A percentile compares a stretch with the other conserved stretches of the same genome.
Conservation (phyloP, 2,113 vertebrate species). For the Gobius niger region DNA sequence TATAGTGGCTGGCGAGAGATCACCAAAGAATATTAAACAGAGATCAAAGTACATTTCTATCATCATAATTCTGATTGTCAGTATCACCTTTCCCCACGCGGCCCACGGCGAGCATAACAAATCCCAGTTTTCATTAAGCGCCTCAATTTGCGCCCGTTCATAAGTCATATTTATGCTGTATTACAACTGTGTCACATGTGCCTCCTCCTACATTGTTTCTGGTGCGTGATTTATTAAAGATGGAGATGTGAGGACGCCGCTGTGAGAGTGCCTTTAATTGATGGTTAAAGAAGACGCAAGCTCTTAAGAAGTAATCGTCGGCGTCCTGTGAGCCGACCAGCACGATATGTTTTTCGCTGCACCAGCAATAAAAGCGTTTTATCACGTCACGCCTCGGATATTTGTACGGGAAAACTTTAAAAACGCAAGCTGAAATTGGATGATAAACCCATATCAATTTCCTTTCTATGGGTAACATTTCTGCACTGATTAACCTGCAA, state of each 20-base stretch:
- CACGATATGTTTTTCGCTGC: constrained; percentile 40
- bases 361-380: constrained; percentile 30
- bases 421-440: constrained; percentile 67
- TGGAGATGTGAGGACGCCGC: constrained; percentile 82
- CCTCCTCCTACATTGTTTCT: constrained; percentile 86
- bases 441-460: constrained; percentile 23
- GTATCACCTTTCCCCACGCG: constrained; percentile 78
- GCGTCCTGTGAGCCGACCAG: constrained; percentile 35
- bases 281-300: constrained; percentile 81
- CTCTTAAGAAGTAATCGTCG: constrained; percentile 66
- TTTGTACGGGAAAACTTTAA: constrained; percentile 56
- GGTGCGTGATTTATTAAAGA: constrained; percentile 92
- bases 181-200: constrained; percentile 84
- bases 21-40: constrained; percentile 82
- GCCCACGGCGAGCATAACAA: constrained; percentile 82
- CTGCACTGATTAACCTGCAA: too few species aligned
- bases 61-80: constrained; percentile 87
- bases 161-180: constrained; percentile 91
- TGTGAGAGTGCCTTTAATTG: constrained; percentile 86
- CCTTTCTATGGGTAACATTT: too few species aligned
- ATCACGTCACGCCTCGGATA: constrained; percentile 44
- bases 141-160: constrained; percentile 88
- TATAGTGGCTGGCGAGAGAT: constrained; percentile 65
- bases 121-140: constrained; percentile 90
- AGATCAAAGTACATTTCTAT: constrained; percentile 88